phyloP scores from a whole-genome alignment of 2,113 vertebrate genomes.

The Aix galericulata region DNA sequence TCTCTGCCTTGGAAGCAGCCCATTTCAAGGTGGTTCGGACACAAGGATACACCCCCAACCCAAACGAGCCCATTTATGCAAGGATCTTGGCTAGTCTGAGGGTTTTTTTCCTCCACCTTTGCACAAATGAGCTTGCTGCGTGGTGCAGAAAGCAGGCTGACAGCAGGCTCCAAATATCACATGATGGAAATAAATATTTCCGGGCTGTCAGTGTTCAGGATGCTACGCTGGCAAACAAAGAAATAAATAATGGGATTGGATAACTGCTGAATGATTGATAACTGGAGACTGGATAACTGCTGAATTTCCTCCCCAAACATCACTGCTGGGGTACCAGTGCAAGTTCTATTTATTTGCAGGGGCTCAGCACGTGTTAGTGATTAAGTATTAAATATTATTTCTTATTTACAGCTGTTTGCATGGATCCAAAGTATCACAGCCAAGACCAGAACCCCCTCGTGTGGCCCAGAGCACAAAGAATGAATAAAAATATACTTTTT shows the following conservation, averaged over 20 bases:
- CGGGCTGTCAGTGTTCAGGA: background rate
- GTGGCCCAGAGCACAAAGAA: background rate
- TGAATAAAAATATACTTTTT: background rate
- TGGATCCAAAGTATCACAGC: background rate
- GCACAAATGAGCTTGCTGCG: background rate
- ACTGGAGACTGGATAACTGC: background rate
- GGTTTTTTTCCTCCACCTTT: background rate
- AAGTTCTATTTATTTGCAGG: background rate
- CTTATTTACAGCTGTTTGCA: background rate
- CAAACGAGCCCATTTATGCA: background rate
- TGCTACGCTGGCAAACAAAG: background rate
- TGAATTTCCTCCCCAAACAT: background rate
- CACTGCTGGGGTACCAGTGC: background rate
- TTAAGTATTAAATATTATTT: background rate
- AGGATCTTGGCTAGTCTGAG: background rate
- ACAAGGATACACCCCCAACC: background rate
- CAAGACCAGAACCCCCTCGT: background rate
- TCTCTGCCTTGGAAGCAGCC: background rate
- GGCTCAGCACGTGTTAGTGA: background rate
- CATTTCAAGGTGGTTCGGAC: background rate
- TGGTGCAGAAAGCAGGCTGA: background rate
- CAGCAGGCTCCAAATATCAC: background rate
- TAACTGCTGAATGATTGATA: background rate
- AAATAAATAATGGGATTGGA: background rate
- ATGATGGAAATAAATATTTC: slow-evolving; percentile 1